Percentiles rank a stretch among this genome's conserved stretches.
phyloP scores from a whole-genome alignment of 2,797 vertebrate species.

The Gouania willdenowi region DNA sequence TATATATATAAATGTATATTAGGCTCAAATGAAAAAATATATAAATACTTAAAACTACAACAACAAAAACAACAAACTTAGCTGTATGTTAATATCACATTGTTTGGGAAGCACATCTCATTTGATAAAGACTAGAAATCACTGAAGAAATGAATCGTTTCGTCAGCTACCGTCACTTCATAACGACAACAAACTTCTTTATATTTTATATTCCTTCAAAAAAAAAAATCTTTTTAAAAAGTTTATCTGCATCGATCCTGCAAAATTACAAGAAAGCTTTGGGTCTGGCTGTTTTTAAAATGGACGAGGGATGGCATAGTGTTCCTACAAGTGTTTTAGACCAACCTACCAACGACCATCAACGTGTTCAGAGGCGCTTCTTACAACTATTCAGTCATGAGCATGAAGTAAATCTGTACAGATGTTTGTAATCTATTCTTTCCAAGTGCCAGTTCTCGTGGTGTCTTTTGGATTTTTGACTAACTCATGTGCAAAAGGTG shows the following conservation, averaged over 20 bases:
- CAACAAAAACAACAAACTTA: conserved; percentile 42
- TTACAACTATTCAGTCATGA: conserved; percentile 59
- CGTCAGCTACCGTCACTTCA: conserved; percentile 55
- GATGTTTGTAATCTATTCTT: conserved; percentile 72
- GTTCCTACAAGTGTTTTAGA: conserved; percentile 16
- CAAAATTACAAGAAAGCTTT: conserved; percentile 18
- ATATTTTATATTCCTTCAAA: conserved; percentile 66
- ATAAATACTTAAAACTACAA: conserved; percentile 7
- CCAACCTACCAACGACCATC: conserved; percentile 32
- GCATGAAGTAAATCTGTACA: conserved; percentile 74
- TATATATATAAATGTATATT: conserved; percentile 80
- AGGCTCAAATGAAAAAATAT: conserved; percentile 49
- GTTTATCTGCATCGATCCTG: conserved; percentile 54
- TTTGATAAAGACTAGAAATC: conserved; percentile 70
- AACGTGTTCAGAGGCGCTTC: too few species aligned
- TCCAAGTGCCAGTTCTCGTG: conserved; percentile 73
- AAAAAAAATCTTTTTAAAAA: conserved; percentile 19
- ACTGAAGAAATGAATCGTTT: conserved; percentile 70
- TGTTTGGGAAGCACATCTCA: conserved; percentile 72
- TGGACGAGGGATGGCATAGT: conserved; percentile 28
- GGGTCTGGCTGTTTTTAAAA: conserved; percentile 5
- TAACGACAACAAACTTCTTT: conserved; percentile 64
- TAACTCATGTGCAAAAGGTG: conserved; percentile 42
- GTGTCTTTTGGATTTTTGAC: conserved; percentile 67
- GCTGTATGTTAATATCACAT: conserved; percentile 71